These are phyloP conservation scores for Gambusia yucatana DNA, from an alignment of 2,797 vertebrate genomes.

Conservation along the genomic window DNA sequence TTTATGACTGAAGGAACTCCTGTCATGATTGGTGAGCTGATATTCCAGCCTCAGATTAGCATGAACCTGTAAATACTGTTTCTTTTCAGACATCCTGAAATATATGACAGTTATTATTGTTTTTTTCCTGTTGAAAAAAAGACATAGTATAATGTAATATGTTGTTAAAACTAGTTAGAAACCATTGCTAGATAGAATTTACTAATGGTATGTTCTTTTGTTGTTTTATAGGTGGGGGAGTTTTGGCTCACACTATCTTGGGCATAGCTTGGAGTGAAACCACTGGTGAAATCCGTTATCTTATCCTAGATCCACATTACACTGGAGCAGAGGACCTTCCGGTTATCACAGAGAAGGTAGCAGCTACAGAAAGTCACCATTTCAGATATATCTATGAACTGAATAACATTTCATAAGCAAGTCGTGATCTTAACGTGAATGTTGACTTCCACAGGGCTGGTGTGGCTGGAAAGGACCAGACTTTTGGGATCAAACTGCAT, in stretches of 20 bases:
- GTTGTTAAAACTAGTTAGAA: not conserved
- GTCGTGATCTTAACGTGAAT: slow-evolving; percentile 13
- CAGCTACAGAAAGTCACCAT: not conserved
- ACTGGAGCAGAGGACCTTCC: slow-evolving; percentile 93
- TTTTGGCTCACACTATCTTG: slow-evolving; percentile 94
- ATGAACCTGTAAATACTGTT: not conserved
- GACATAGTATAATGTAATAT: too few relatives aligned
- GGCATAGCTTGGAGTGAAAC: slow-evolving; percentile 94
- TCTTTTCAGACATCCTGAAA: not conserved
- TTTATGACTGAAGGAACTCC: slow-evolving; percentile 93
- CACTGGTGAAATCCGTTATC: slow-evolving; percentile 91
- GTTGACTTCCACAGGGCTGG: slow-evolving; percentile 85
- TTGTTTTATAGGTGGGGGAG: slow-evolving; percentile 87
- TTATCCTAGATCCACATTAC: slow-evolving; percentile 96
- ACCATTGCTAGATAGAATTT: not conserved
- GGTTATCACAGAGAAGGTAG: slow-evolving; percentile 91
- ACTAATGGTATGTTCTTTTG: not conserved
- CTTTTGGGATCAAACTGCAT: slow-evolving; percentile 94
- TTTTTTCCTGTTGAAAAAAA: not conserved
- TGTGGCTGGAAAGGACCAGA: slow-evolving; percentile 96
- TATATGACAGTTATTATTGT: not conserved
- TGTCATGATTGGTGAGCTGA: slow-evolving; percentile 92
- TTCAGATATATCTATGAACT: not conserved
- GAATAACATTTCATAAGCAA: not conserved
- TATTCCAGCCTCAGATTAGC: not conserved